Evolutionary conservation across 2,113 vertebrate genomes (phyloP).

Genomic region (Ophiodon elongatus): DNA sequence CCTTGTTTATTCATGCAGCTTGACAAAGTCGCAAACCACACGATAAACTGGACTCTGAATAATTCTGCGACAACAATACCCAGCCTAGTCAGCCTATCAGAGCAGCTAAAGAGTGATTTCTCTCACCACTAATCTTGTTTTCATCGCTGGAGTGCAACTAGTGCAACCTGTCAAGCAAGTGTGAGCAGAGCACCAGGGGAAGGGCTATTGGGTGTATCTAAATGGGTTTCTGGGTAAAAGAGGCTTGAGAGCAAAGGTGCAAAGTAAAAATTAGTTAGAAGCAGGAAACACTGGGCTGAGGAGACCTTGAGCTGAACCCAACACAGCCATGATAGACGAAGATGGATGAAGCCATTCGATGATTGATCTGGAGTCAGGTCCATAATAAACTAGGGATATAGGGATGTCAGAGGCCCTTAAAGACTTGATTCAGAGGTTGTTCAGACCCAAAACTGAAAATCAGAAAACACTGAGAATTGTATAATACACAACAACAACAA

Average conservation of each 20-base stretch:
- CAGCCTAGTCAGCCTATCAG: conserved; percentile 30
- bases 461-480: neutral
- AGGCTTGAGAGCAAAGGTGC: neutral
- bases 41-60: conserved; percentile 40
- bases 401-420: neutral
- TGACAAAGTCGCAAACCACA: conserved; percentile 22
- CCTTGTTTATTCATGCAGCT: conserved; percentile 23
- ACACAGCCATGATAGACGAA: conserved; percentile 46
- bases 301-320: conserved; percentile 39
- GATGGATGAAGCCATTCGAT: conserved; percentile 24
- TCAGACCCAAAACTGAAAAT: conserved; percentile 1
- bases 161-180: neutral
- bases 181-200: neutral
- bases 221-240: neutral
- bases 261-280: neutral
- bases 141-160: conserved; percentile 11
- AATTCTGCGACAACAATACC: conserved; percentile 50
- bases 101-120: conserved; percentile 28
- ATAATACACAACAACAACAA: neutral
- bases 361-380: conserved; percentile 20
- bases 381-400: neutral
- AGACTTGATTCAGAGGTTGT: neutral
- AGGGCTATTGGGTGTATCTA: neutral
- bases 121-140: conserved; percentile 25
- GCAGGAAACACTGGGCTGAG: conserved; percentile 6